Conservation (phyloP, 1,140 invertebrate genomes). For the Cotesia chilonis region DNA sequence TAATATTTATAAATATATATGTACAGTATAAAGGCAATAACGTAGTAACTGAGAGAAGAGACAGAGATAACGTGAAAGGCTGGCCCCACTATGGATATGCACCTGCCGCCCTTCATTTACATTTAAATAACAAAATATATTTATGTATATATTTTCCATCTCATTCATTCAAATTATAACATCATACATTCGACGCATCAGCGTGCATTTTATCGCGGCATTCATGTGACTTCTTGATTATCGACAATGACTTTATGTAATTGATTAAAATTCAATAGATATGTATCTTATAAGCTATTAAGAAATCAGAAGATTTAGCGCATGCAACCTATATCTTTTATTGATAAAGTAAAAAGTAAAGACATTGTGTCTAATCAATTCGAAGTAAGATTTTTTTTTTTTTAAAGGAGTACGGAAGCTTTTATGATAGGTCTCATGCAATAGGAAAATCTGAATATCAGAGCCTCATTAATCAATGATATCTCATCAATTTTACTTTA, state of each 20-base stretch:
- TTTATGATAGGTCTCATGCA: slow-evolving; percentile 22
- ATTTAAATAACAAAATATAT: slow-evolving; percentile 12
- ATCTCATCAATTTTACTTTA: slow-evolving; percentile 12
- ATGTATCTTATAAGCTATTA: background rate
- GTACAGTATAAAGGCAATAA: slow-evolving; percentile 42
- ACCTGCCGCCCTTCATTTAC: slow-evolving; percentile 55
- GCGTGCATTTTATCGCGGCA: background rate
- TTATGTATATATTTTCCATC: background rate
- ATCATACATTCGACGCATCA: background rate
- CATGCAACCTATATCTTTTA: slow-evolving; percentile 25
- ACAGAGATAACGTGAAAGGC: slow-evolving; percentile 57
- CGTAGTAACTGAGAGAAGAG: slow-evolving; percentile 38
- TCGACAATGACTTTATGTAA: background rate
- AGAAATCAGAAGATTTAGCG: slow-evolving; percentile 20
- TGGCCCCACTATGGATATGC: slow-evolving; percentile 59
- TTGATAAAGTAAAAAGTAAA: background rate
- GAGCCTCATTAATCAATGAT: slow-evolving; percentile 21
- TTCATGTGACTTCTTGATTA: background rate
- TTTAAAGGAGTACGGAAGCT: background rate
- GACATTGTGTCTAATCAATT: background rate
- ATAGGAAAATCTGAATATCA: slow-evolving; percentile 22
- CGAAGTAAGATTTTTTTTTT: slow-evolving; percentile 6
- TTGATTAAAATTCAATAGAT: background rate
- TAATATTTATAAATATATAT: slow-evolving; percentile 38
- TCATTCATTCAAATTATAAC: slow-evolving; percentile 25